Evolutionary conservation across 2,888 invertebrate genomes (phyloP), one percentile per base, ranked within the genome.

Genomic region (Nemapogon koenigi): DNA sequence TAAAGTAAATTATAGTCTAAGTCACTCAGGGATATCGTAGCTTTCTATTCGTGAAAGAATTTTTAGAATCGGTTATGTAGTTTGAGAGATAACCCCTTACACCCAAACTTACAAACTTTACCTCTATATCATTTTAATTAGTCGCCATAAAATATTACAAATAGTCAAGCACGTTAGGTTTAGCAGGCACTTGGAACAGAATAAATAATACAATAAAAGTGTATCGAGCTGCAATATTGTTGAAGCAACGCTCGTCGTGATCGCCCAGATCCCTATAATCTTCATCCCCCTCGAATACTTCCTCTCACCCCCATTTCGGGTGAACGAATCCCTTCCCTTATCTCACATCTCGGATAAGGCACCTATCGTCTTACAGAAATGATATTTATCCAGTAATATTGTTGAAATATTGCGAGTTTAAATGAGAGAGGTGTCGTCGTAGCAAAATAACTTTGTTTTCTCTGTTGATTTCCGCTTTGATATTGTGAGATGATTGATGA

Each of bases 221-320:
- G 33, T 33, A 33, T 33, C 17, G 19, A 33, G 33, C 33, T 33
- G 33, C 33, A 33, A 33, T 33, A 33, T 33, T 33, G 33, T 33
- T 19, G 33, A 33, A 33, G 33, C 32, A 32, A 32, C 17, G 17
- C 32, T 32, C 16, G 32, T 15, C 32, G 32, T 16, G 19, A 33
- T 19, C 33, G 18, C 33, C 13, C 3, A 19, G 33, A 33, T 33
- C 33, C 31, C 33, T 33, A 33, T 33, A 33, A 33, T 33, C 33
- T 33, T 33, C 33, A 16, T 13, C 19, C 16, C 19, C 14, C 19
- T 14, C 33, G 16, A 13, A 7, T 11, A n/a, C 33, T 33, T 19
- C 13, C 3, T 17, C n/a, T 7, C 8, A 7, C 16, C 19, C 33
- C n/a, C 19, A 16, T 17, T 15, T 17, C 15, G 13, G 13, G 16